Conservation (phyloP, 2,113 vertebrate genomes). For the Anarhynchus alexandrinus region DNA sequence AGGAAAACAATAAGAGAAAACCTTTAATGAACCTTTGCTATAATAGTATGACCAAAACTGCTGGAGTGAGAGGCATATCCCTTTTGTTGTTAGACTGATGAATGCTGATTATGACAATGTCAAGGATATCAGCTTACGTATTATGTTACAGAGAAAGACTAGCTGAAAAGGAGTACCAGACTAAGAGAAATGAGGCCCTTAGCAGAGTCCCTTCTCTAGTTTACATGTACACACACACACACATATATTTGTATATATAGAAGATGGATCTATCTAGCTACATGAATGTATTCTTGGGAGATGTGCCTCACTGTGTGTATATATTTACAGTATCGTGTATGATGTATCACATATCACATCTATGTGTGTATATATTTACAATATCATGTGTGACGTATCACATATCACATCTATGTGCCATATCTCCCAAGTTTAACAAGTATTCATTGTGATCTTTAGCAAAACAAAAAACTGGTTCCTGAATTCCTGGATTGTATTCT, state of each 20-base stretch:
- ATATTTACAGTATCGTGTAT: neutral
- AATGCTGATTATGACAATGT: neutral
- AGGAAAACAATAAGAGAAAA: neutral
- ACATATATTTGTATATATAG: neutral
- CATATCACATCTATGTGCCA: neutral
- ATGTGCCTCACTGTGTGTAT: neutral
- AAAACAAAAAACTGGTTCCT: neutral
- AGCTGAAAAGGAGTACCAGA: neutral
- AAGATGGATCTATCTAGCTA: neutral
- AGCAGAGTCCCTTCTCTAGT: neutral
- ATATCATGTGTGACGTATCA: accelerated
- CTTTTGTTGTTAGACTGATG: neutral
- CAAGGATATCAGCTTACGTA: neutral
- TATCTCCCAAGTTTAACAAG: neutral
- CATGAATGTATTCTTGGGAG: neutral
- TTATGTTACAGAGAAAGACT: neutral
- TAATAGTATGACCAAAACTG: neutral
- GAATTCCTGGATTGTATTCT: neutral
- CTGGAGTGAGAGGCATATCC: neutral
- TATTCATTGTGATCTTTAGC: neutral
- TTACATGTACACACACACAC: neutral
- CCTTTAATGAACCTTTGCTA: neutral
- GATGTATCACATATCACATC: neutral
- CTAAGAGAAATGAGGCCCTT: neutral
- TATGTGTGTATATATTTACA: neutral